These are phyloP conservation scores for Patella ulyssiponensis DNA, from an alignment of 2,888 invertebrate genomes.

Conservation along the genomic window DNA sequence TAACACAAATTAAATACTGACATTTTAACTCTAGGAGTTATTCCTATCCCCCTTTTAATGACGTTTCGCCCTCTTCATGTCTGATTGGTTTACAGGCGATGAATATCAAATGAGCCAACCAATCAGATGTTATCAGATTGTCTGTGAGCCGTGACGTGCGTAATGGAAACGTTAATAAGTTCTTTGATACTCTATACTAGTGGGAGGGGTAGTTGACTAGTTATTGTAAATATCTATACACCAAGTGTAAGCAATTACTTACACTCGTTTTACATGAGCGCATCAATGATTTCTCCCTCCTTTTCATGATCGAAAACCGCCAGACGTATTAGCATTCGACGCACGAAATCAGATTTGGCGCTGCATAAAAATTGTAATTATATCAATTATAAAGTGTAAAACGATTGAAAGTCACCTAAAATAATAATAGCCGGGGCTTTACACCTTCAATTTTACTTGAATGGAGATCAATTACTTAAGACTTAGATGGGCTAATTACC, in stretches of 20 bases:
- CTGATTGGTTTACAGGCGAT: slow-evolving; percentile 1
- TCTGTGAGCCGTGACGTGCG: slow-evolving; percentile 9
- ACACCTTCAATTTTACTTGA: background rate
- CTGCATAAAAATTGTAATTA: slow-evolving; percentile 7
- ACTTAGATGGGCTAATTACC: slow-evolving; percentile 7
- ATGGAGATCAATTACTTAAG: slow-evolving; percentile 10
- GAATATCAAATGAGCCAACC: slow-evolving; percentile 5
- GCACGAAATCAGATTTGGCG: background rate
- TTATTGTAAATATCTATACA: slow-evolving; percentile 7
- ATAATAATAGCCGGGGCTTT: background rate
- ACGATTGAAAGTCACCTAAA: background rate
- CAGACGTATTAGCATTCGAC: background rate
- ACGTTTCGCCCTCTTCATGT: background rate
- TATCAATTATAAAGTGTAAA: slow-evolving; percentile 6
- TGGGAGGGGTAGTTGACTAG: background rate
- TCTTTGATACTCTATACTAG: slow-evolving; percentile 4
- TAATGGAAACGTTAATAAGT: slow-evolving; percentile 2
- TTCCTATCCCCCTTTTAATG: background rate
- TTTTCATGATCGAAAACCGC: background rate
- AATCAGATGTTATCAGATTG: slow-evolving; percentile 9
- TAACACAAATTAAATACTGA: background rate
- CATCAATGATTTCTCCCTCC: background rate
- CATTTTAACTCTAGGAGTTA: background rate
- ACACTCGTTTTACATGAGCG: background rate
- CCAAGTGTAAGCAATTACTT: slow-evolving; percentile 7